Base-by-base conservation (phyloP, 2,113 vertebrate genomes). In the Oryzias melastigma region DNA sequence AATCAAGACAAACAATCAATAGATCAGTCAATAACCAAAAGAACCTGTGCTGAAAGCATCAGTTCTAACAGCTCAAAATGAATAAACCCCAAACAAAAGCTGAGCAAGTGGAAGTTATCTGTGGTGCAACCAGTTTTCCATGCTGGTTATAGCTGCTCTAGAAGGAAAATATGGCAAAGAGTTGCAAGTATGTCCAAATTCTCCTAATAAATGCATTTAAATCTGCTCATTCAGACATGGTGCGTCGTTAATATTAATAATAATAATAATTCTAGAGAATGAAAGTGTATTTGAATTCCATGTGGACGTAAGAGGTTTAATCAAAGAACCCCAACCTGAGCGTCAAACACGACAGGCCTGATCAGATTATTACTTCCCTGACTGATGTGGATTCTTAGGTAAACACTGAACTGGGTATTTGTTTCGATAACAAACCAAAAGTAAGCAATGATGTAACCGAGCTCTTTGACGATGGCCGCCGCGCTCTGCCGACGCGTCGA, bases 291-390 rank as follows among this genome's bases (percentile, higher is more conserved):
- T 62, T 63, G 75, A 59, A 40, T 5, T 17, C 14, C 27, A 42
- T 58, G 52, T 66, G 29, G 42, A 66, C 52, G 40, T 75, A 74
- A 85, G 68, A 71, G 77, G 78, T 82, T 86, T 82, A 22, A 85
- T 54, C 16, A 7, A 27, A 71, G 61, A 58, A 75, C 5, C 19
- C 44, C 49, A 84, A 76, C 68, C 59, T 55, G 40, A 58, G 64
- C 43, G 64, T 65, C 68, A 55, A 8, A 35, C 8, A 35, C 68
- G 53, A 61, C 62, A 53, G 60, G 29, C 50, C 52, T 60, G 59
- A 79, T 67, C 62, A 80, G 73, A 79, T 86, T 83, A 78, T 68
- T 71, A 25, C 72, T 29, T 58, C 50, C 47, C 16, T 10, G 16
- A 24, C 46, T 52, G 50, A 63, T 76, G 16, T 53, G 61, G 42